These are phyloP conservation scores for Hypocryptadius cinnamomeus DNA, from an alignment of 2,113 vertebrate species.

Conservation along the genomic window DNA sequence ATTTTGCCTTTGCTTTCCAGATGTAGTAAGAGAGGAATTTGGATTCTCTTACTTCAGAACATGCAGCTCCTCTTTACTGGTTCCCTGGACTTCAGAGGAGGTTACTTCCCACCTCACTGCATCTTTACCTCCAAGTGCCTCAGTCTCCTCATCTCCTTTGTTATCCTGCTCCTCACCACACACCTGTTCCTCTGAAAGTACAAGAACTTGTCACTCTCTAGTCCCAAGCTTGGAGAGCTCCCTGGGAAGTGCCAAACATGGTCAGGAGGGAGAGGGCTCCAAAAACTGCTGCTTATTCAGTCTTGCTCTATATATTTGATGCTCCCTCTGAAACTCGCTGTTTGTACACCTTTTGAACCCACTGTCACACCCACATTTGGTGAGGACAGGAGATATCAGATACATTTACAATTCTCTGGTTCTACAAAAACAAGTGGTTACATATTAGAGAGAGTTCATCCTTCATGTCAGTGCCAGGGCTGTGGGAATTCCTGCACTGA, in stretches of 20 bases:
- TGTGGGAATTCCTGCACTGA: background rate
- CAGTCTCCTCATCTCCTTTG: background rate
- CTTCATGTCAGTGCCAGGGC: accelerated
- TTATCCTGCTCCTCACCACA: background rate
- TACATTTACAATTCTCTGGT: background rate
- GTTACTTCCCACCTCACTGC: background rate
- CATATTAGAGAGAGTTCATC: background rate
- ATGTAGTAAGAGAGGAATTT: background rate
- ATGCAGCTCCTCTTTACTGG: background rate
- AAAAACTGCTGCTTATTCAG: background rate
- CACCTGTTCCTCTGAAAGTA: background rate
- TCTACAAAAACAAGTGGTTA: background rate
- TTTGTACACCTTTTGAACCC: background rate
- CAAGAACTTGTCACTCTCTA: accelerated
- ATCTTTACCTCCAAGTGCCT: background rate
- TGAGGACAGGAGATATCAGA: background rate
- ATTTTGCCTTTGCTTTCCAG: background rate
- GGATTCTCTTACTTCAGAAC: background rate
- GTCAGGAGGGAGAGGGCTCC: background rate
- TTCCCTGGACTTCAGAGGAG: background rate
- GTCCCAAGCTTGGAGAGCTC: background rate
- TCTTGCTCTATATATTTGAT: background rate
- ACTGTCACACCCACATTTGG: too few relatives aligned
- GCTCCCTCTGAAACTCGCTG: background rate
- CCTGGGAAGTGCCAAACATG: background rate